Percentiles rank a stretch among this genome's conserved stretches.
Conservation (phyloP, 1,140 invertebrate species). For the Araneus ventricosus region DNA sequence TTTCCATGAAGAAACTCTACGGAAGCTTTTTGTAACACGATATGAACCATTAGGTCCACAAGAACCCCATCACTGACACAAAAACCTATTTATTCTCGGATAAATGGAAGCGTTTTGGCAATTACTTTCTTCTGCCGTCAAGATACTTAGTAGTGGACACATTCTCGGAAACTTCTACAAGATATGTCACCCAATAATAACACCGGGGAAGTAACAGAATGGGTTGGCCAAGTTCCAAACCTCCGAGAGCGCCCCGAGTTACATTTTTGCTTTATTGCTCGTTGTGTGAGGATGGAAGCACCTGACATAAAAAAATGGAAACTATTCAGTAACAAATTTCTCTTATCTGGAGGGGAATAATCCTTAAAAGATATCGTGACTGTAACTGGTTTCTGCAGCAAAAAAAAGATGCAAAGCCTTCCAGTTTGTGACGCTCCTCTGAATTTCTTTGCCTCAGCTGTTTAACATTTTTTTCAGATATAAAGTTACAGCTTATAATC, state of each 20-base stretch:
- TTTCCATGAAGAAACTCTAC: too few species aligned
- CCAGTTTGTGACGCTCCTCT: too few species aligned
- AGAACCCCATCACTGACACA: neutral
- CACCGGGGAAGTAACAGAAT: neutral
- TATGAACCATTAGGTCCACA: neutral
- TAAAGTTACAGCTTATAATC: too few species aligned
- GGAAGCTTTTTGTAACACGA: too few species aligned
- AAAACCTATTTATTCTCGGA: neutral
- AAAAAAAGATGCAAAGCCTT: neutral
- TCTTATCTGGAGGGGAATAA: neutral
- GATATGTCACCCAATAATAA: neutral
- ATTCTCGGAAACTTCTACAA: neutral
- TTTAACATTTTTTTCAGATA: too few species aligned
- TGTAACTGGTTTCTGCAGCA: neutral
- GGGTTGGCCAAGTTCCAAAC: conserved; percentile 13
- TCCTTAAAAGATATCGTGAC: conserved; percentile 26
- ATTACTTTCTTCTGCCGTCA: neutral
- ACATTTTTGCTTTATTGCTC: conserved; percentile 6
- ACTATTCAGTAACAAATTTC: conserved; percentile 10
- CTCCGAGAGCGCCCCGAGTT: neutral
- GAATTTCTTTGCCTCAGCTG: too few species aligned
- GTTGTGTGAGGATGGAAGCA: neutral
- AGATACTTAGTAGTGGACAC: neutral
- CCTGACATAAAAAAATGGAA: neutral
- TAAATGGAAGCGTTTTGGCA: neutral